Evolutionary conservation across 2,888 invertebrate genomes (phyloP).

Genomic region (Torymus texanus): DNA sequence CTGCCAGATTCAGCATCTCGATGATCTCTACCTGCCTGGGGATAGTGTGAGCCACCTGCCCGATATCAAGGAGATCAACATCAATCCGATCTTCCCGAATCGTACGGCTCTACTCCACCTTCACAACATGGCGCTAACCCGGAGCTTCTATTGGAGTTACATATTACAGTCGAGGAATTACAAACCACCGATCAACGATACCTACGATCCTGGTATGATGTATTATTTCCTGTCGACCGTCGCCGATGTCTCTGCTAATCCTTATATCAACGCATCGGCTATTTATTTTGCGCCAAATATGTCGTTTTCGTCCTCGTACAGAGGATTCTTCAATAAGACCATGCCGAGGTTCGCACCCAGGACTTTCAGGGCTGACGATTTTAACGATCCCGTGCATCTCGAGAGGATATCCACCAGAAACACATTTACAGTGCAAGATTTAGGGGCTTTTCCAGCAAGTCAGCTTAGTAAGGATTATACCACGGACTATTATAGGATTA

Average conservation of each 20-base stretch:
- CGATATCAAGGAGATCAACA: constrained; percentile 94
- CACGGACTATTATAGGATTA: constrained; percentile 91
- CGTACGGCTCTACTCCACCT: constrained; percentile 93
- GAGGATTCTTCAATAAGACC: constrained; percentile 97
- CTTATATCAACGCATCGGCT: constrained; percentile 93
- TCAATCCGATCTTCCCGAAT: constrained; percentile 96
- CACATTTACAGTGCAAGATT: constrained; percentile 90
- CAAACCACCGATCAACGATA: constrained; percentile 91
- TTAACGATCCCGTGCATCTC: constrained; percentile 96
- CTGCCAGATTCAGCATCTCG: constrained; percentile 90
- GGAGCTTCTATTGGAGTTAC: constrained; percentile 97
- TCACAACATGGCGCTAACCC: constrained; percentile 96
- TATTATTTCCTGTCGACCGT: constrained; percentile 96
- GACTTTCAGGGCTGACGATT: constrained; percentile 93
- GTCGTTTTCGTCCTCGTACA: constrained; percentile 94
- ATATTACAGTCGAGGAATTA: constrained; percentile 93
- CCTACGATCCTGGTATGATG: constrained; percentile 98
- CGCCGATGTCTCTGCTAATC: constrained; percentile 95
- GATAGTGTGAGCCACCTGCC: constrained; percentile 94
- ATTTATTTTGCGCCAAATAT: constrained; percentile 95
- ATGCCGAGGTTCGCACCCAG: constrained; percentile 95
- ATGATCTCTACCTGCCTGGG: constrained; percentile 88
- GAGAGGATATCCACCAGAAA: constrained; percentile 96
- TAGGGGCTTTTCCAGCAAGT: constrained; percentile 88
- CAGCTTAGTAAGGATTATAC: constrained; percentile 92